Base-by-base conservation (phyloP, 1,140 invertebrate genomes). In the Himalopsyche phryganea region DNA sequence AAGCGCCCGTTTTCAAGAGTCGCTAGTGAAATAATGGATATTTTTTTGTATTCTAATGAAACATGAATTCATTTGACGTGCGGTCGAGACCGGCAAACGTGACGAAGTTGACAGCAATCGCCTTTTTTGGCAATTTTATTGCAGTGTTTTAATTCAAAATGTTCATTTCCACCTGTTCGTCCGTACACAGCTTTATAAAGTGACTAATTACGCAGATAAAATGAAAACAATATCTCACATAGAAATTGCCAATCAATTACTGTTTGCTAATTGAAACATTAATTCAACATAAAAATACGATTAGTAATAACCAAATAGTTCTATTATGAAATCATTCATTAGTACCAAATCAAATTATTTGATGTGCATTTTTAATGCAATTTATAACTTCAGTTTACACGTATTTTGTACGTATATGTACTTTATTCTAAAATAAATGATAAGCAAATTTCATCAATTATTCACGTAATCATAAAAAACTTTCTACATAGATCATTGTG, bases 131-230 rank as follows among this genome's bases (percentile, higher is more conserved):
- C 13, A 50, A 47, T 60, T 60, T 60, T 60, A 60, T 50, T 45
- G 51, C 58, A 41, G 36, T 45, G 19, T 45, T 60, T 50, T 54
- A 60, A 60, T 60, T 50, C 23, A 33, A 44, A 60, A 55, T 48
- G 58, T 54, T 38, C 58, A 50, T 60, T 60, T 55, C 46, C 58
- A 60, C 51, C 58, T 60, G 58, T 54, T 51, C 38, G 32, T 13
- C 17, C 17, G 40, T 51, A 32, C 36, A 28, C 23, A 9, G n/a
- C n/a, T n/a, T 28, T 28, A 28, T 28, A 28, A 28, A 28, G 23
- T 28, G 41, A 50, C 38, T 46, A 33, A 47, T 52, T 53, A 46
- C 32, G 14, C 13, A 35, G 33, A 41, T 42, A 36, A 52, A 52
- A 52, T 52, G n/a, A 5, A 52, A 52, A 41, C 38, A 15, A 1